Percentiles rank a stretch among this genome's conserved stretches.
These are phyloP conservation scores for Periplaneta americana DNA, from an alignment of 1,140 invertebrate genomes.

Conservation along the genomic window DNA sequence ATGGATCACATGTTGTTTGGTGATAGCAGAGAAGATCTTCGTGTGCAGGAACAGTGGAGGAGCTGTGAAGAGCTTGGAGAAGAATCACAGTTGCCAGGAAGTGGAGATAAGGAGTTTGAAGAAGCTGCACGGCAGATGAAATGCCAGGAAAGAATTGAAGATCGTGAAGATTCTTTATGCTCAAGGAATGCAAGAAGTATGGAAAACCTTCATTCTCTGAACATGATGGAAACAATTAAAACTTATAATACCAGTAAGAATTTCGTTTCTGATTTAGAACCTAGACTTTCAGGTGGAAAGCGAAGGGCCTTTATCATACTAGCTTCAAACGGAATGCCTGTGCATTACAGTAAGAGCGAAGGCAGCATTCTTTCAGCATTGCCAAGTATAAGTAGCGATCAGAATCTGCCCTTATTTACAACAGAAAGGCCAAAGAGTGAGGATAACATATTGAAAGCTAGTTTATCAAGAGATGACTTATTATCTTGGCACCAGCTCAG, in stretches of 20 bases:
- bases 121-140: not conserved
- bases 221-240: not conserved
- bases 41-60: not conserved
- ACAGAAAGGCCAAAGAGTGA: not conserved
- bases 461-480: not conserved
- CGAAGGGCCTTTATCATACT: not conserved
- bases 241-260: too few relatives aligned
- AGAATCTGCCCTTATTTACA: not conserved
- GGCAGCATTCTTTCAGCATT: not conserved
- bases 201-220: not conserved
- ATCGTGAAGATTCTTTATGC: not conserved
- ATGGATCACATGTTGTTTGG: slow-evolving; percentile 21
- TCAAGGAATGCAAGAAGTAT: not conserved
- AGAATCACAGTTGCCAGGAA: not conserved
- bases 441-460: not conserved
- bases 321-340: not conserved
- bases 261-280: too few relatives aligned
- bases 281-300: not conserved
- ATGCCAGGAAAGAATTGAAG: not conserved
- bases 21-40: not conserved
- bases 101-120: not conserved
- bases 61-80: not conserved
- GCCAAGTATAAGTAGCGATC: not conserved
- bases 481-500: not conserved
- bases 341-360: not conserved